These are phyloP conservation scores for Papilio polytes DNA, from an alignment of 1,140 invertebrate species.

Conservation along the genomic window DNA sequence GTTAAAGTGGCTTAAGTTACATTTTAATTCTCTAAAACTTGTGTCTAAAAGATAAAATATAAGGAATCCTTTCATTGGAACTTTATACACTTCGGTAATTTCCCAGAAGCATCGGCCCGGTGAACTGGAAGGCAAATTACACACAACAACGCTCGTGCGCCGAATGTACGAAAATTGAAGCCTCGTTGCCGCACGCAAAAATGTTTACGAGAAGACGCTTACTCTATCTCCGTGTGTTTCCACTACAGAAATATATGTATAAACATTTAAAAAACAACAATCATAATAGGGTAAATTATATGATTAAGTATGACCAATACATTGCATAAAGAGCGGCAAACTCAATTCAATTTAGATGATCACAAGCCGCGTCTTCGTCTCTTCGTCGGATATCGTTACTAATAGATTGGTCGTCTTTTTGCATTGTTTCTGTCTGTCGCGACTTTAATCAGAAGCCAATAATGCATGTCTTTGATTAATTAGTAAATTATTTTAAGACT, in stretches of 20 bases:
- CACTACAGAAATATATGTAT: no score
- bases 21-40: no score
- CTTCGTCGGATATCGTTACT: constrained; percentile 3
- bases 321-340: background rate
- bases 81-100: background rate
- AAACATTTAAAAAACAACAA: no score
- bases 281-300: no score
- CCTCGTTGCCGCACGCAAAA: background rate
- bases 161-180: constrained; percentile 3
- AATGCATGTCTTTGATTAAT: background rate
- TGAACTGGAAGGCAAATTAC: constrained; percentile 27
- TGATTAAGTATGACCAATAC: background rate
- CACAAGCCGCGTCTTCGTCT: background rate
- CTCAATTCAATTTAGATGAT: constrained; percentile 17
- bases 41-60: background rate
- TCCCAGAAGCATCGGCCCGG: background rate
- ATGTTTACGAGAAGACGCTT: background rate
- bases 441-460: background rate
- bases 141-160: background rate
- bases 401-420: constrained; percentile 18
- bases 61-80: background rate
- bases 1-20: no score
- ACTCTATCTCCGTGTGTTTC: no score
- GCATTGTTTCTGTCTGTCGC: background rate
- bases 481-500: background rate